phyloP scores from a whole-genome alignment of 2,888 invertebrate genomes.

The Steinernema carpocapsae region DNA sequence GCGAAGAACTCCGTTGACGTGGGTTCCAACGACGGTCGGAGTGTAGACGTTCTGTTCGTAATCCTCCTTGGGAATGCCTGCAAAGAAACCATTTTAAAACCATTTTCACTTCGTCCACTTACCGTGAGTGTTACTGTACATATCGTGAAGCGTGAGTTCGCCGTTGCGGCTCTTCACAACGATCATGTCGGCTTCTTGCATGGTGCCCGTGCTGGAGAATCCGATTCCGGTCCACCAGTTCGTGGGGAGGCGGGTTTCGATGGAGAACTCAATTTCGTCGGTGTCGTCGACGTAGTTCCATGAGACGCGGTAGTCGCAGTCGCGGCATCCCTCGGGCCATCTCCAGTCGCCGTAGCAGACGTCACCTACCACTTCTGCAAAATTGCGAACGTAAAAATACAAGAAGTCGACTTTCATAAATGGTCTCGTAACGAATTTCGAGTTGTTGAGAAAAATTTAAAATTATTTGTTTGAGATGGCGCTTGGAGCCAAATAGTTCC shows the following conservation, averaged over 20 bases:
- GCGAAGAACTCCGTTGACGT: slow-evolving; percentile 64
- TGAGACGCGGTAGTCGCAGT: slow-evolving; percentile 63
- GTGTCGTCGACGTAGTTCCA: slow-evolving; percentile 65
- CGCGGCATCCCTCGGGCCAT: slow-evolving; percentile 62
- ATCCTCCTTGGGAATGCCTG: slow-evolving; percentile 45
- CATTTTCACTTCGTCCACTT: slow-evolving; percentile 14
- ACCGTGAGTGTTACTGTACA: slow-evolving; percentile 53
- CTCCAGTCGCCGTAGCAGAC: slow-evolving; percentile 67
- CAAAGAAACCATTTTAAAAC: slow-evolving; percentile 34
- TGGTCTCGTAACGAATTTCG: too few species aligned
- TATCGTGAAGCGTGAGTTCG: slow-evolving; percentile 60
- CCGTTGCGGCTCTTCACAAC: slow-evolving; percentile 56
- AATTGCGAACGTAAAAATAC: background rate
- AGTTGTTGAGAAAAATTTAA: too few species aligned
- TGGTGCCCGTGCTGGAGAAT: slow-evolving; percentile 57
- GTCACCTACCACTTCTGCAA: slow-evolving; percentile 53
- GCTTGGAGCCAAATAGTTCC: too few species aligned
- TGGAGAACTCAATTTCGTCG: slow-evolving; percentile 68
- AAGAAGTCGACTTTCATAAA: too few species aligned
- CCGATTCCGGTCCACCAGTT: slow-evolving; percentile 68
- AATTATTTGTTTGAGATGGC: too few species aligned
- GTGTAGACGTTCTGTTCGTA: slow-evolving; percentile 43
- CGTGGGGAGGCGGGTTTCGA: slow-evolving; percentile 62
- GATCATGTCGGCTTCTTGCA: slow-evolving; percentile 67
- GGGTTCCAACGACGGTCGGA: slow-evolving; percentile 46